phyloP scores from a whole-genome alignment of 23 tunicate genomes.

The Halocynthia aurantium region DNA sequence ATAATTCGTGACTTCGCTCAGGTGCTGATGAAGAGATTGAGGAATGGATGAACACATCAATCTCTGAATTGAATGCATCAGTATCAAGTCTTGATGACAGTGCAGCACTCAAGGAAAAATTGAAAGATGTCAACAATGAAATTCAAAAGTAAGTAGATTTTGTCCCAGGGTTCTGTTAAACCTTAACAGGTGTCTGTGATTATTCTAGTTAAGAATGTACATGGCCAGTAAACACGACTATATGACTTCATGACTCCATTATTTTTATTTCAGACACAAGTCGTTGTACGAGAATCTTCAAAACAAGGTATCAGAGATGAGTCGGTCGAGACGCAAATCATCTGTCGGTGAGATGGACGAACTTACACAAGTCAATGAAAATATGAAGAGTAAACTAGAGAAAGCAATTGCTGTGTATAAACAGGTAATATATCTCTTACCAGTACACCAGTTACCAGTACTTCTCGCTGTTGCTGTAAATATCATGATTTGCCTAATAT shows the following conservation, averaged over 20 bases:
- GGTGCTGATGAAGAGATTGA: constrained; percentile 80
- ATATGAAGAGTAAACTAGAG: constrained; percentile 71
- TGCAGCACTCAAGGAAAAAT: constrained; percentile 37
- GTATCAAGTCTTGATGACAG: constrained; percentile 83
- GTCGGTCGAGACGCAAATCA: constrained; percentile 19
- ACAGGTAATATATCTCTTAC: constrained; percentile 45
- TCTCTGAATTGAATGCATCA: constrained; percentile 69
- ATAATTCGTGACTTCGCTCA: background rate
- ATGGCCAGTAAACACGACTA: background rate
- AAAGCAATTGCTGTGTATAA: constrained; percentile 46
- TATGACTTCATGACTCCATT: background rate
- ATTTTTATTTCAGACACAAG: constrained; percentile 35
- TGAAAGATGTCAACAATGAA: constrained; percentile 48
- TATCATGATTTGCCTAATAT: background rate
- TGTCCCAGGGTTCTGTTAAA: background rate
- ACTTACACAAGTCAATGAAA: constrained; percentile 70
- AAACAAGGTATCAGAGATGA: constrained; percentile 49
- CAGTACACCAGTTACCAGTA: background rate
- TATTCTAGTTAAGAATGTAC: background rate
- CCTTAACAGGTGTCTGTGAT: too few species aligned
- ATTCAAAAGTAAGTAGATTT: constrained; percentile 50
- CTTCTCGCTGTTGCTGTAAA: background rate
- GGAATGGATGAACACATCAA: constrained; percentile 81
- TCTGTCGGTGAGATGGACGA: constrained; percentile 81
- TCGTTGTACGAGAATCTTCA: constrained; percentile 46